Evolutionary conservation across 1,140 invertebrate species (phyloP).

Genomic region (Arion vulgaris): DNA sequence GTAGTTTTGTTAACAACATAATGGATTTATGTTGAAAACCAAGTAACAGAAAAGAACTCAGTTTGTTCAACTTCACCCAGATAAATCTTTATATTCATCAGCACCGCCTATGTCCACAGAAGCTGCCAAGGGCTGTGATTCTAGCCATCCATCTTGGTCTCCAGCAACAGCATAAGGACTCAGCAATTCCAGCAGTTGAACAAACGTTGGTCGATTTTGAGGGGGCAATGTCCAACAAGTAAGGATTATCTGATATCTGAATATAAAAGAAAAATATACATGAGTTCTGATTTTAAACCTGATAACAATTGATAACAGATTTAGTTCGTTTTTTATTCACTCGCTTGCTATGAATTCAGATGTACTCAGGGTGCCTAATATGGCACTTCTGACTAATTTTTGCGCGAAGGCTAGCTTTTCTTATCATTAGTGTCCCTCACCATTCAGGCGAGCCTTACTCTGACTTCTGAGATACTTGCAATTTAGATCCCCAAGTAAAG

Average conservation of each 20-base stretch:
- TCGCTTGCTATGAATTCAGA: too few species aligned
- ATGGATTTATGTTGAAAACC: neutral
- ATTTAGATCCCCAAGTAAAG: too few species aligned
- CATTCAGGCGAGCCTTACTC: too few species aligned
- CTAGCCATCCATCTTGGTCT: conserved; percentile 37
- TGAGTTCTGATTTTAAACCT: neutral
- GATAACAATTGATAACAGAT: neutral
- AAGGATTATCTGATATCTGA: conserved; percentile 86
- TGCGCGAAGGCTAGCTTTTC: too few species aligned
- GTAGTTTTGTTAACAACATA: neutral
- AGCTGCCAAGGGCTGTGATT: conserved; percentile 52
- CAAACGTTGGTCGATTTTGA: conserved; percentile 84
- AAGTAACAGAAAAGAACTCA: neutral
- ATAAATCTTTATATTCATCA: conserved; percentile 58
- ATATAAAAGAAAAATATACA: neutral
- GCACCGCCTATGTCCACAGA: conserved; percentile 51
- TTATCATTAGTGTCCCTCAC: too few species aligned
- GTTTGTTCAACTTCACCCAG: conserved; percentile 47
- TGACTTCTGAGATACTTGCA: too few species aligned
- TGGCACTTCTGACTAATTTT: too few species aligned
- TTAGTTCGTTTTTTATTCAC: too few species aligned
- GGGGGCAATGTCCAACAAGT: conserved; percentile 88
- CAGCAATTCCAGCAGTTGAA: conserved; percentile 67
- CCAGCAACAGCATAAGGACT: conserved; percentile 45
- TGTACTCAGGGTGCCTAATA: too few species aligned